These are phyloP conservation scores for Sycophila sp. DNA, from an alignment of 1,140 invertebrate species.

Conservation along the genomic window DNA sequence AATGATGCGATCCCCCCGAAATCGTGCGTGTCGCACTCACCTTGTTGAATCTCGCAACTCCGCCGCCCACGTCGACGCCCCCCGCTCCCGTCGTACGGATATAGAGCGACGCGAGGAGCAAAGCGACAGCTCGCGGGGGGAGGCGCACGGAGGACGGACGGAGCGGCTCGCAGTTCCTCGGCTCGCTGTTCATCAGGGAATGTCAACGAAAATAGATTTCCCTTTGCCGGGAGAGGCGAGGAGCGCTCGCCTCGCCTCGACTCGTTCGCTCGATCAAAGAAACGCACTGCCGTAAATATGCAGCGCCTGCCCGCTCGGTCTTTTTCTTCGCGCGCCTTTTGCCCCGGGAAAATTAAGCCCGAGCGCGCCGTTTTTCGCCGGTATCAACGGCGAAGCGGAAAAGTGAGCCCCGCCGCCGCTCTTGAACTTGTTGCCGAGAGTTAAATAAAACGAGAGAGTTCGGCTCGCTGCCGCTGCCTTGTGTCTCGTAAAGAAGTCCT, in stretches of 20 bases:
- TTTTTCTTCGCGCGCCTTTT: neutral
- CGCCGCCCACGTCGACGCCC: conserved; percentile 21
- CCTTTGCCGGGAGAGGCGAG: neutral
- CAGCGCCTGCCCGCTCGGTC: neutral
- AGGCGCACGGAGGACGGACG: no score
- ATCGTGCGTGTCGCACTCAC: neutral
- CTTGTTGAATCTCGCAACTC: conserved; percentile 13
- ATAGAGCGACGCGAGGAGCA: conserved; percentile 21
- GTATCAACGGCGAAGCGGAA: no score
- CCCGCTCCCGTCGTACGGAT: neutral
- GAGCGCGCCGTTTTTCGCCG: neutral
- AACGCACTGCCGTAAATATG: conserved; percentile 45
- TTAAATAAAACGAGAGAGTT: neutral
- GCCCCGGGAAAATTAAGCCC: neutral
- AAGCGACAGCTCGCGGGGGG: conserved; percentile 34
- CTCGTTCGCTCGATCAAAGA: conserved; percentile 36
- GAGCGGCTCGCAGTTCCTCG: no score
- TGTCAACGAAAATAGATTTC: conserved; percentile 53
- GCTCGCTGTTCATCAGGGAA: conserved; percentile 52
- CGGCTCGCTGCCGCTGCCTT: no score
- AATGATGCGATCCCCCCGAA: no score
- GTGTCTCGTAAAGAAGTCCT: no score
- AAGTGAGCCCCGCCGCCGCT: no score
- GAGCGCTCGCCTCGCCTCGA: neutral
- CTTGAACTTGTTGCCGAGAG: neutral